Conservation (phyloP, 2,888 invertebrate genomes). For the Cetonia aurata region DNA sequence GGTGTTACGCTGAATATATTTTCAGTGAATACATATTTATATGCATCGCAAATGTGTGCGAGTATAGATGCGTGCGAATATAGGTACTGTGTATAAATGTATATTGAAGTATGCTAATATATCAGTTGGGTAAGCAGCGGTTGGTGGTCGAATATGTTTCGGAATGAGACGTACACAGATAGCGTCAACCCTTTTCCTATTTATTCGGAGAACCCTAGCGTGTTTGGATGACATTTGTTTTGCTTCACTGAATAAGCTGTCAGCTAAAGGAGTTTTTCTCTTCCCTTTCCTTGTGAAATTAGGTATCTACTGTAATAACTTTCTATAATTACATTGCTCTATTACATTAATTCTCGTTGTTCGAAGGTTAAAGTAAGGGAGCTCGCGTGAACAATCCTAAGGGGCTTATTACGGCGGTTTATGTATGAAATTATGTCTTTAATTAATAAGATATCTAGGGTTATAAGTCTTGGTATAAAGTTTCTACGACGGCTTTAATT, state of each 20-base stretch:
- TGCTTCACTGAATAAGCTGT: conserved; percentile 44
- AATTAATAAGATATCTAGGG: conserved; percentile 25
- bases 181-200: conserved; percentile 37
- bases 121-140: conserved; percentile 41
- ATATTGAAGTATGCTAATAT: conserved; percentile 44
- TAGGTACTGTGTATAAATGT: conserved; percentile 18
- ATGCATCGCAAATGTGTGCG: background rate
- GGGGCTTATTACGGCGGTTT: conserved; percentile 15
- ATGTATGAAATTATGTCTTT: conserved; percentile 26
- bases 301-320: conserved; percentile 31
- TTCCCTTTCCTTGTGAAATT: conserved; percentile 26
- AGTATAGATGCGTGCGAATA: conserved; percentile 1
- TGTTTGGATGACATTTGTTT: conserved; percentile 52
- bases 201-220: conserved; percentile 36
- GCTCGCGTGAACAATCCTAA: conserved; percentile 30
- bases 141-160: conserved; percentile 34
- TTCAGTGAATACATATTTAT: conserved; percentile 6
- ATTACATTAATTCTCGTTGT: conserved; percentile 17
- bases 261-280: conserved; percentile 27
- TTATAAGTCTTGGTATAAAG: conserved; percentile 12
- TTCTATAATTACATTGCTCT: conserved; percentile 34
- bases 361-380: conserved; percentile 10
- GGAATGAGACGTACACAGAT: conserved; percentile 22
- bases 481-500: conserved; percentile 3
- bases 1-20: conserved; percentile 38